Evolutionary conservation across 1,140 invertebrate species (phyloP).

Genomic region (Planococcus citri): DNA sequence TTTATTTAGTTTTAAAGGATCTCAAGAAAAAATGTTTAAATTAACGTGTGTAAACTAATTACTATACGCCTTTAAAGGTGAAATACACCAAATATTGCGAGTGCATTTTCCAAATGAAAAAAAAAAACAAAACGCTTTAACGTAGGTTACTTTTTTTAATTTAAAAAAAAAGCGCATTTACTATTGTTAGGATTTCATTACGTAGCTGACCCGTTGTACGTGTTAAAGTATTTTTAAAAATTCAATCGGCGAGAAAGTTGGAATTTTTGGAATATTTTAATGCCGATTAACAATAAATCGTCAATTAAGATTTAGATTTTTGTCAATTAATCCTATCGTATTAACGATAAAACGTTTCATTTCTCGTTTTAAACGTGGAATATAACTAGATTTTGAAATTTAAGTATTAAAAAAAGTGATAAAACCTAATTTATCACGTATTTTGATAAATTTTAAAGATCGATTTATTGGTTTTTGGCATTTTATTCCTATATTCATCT

Average conservation of each 20-base stretch:
- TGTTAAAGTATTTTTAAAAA: too few species aligned
- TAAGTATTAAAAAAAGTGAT: not conserved
- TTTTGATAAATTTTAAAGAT: not conserved
- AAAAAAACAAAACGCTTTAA: not conserved
- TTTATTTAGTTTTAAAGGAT: constrained; percentile 12
- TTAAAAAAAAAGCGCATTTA: not conserved
- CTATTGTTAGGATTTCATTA: not conserved
- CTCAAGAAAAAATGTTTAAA: not conserved
- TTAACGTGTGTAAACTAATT: not conserved
- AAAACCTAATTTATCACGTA: not conserved
- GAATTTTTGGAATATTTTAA: not conserved
- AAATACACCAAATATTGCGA: not conserved
- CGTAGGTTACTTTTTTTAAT: not conserved
- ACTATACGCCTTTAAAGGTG: not conserved
- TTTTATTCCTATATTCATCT: not conserved
- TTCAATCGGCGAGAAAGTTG: not conserved
- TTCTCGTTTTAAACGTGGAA: not conserved
- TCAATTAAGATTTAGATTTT: not conserved
- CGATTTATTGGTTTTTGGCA: constrained; percentile 7
- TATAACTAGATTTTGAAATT: not conserved
- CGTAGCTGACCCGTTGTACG: not conserved
- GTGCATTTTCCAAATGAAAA: not conserved
- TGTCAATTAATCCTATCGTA: not conserved
- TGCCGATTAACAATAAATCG: constrained; percentile 6
- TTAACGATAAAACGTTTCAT: not conserved